phyloP scores from a whole-genome alignment of 92 coral and sea anemone genomes.

The Palythoa caribaeorum region DNA sequence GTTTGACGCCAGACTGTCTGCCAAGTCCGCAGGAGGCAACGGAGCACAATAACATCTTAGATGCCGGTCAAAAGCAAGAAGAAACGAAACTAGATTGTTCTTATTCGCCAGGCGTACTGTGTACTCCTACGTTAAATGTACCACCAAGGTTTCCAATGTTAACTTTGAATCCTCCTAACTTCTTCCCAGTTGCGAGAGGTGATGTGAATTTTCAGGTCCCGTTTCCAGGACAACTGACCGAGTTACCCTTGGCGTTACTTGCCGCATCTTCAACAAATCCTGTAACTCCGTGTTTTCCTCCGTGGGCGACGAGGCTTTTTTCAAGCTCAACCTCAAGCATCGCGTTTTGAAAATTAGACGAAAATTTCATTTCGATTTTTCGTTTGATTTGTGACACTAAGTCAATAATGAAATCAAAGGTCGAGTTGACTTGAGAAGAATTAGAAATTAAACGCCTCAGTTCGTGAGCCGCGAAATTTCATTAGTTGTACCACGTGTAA shows the following conservation, averaged over 20 bases:
- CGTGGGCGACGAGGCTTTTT: conserved; percentile 53
- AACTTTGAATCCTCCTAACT: conserved; percentile 20
- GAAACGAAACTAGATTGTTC: conserved; percentile 13
- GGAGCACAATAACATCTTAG: conserved; percentile 16
- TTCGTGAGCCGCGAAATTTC: conserved; percentile 33
- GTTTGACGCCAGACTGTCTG: conserved; percentile 56
- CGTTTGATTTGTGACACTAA: not conserved
- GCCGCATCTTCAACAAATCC: conserved; percentile 42
- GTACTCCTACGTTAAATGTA: conserved; percentile 31
- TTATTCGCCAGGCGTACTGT: conserved; percentile 27
- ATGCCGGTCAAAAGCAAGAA: conserved; percentile 45
- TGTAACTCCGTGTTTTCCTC: conserved; percentile 39
- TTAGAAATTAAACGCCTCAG: not conserved
- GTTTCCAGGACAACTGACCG: conserved; percentile 37
- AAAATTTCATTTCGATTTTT: conserved; percentile 46
- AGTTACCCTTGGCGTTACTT: conserved; percentile 26
- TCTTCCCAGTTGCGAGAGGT: conserved; percentile 30
- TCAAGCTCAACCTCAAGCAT: conserved; percentile 18
- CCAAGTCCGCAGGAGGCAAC: conserved; percentile 33
- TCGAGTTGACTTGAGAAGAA: not conserved
- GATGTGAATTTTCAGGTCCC: conserved; percentile 25
- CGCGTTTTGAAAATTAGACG: conserved; percentile 58
- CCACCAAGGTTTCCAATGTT: conserved; percentile 24
- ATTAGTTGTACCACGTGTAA: conserved; percentile 35
- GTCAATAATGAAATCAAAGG: not conserved